phyloP scores from a whole-genome alignment of 2,113 vertebrate species.

The Ia io region DNA sequence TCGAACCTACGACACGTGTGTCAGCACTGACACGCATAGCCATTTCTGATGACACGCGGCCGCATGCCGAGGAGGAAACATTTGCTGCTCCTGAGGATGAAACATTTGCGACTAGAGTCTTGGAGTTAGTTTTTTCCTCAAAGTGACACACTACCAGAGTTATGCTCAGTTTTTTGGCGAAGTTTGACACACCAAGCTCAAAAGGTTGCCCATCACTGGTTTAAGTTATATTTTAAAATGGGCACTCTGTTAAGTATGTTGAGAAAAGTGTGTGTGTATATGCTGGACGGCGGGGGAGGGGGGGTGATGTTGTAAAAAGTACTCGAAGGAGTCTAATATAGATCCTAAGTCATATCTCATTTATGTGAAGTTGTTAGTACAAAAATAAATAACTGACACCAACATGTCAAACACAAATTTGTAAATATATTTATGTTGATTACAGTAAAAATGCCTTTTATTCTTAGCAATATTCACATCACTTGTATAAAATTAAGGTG shows the following conservation, averaged over 20 bases:
- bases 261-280: not conserved
- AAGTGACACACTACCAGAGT: no score
- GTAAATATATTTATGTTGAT: not conserved
- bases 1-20: no score
- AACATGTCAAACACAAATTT: not conserved
- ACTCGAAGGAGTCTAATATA: not conserved
- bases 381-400: not conserved
- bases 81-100: no score
- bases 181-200: no score
- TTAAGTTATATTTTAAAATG: not conserved
- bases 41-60: no score
- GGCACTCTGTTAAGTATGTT: not conserved
- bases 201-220: no score
- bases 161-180: no score
- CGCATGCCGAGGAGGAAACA: no score
- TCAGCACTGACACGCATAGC: no score
- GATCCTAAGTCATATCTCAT: not conserved
- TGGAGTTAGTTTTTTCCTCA: no score
- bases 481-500: not conserved
- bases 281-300: accelerated
- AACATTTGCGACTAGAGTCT: no score
- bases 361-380: not conserved
- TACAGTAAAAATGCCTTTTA: not conserved
- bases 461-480: not conserved
- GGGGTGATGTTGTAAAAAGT: not conserved